Evolutionary conservation across 2,888 invertebrate genomes (phyloP).

Genomic region (Amphipoea lucens): DNA sequence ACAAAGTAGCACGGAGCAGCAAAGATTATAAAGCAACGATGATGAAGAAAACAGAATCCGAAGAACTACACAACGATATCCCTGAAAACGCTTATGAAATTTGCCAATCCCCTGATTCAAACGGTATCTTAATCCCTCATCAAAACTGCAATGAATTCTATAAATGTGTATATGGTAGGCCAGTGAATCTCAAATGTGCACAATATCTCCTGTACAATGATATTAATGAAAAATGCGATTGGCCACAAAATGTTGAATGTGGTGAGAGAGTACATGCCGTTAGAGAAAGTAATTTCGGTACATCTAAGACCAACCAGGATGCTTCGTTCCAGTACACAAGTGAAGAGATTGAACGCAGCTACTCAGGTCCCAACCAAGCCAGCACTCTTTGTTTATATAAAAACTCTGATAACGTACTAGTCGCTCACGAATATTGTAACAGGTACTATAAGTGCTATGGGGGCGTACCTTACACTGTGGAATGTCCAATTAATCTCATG

Average conservation of each 20-base stretch:
- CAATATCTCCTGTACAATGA: conserved; percentile 68
- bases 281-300: conserved; percentile 5
- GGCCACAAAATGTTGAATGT: conserved; percentile 73
- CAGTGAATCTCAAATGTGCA: conserved; percentile 65
- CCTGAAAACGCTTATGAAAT: conserved; percentile 67
- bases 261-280: conserved; percentile 62
- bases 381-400: conserved; percentile 63
- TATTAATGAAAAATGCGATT: conserved; percentile 71
- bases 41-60: background rate
- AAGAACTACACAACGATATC: conserved; percentile 56
- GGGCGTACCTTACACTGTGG: conserved; percentile 57
- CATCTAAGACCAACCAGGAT: background rate
- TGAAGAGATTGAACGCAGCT: conserved; percentile 29
- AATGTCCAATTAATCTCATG: conserved; percentile 63
- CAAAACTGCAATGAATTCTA: conserved; percentile 75
- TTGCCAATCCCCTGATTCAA: conserved; percentile 67
- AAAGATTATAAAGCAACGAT: background rate
- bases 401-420: conserved; percentile 60
- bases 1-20: background rate
- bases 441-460: conserved; percentile 67
- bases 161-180: conserved; percentile 67
- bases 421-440: conserved; percentile 71
- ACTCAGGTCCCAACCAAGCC: conserved; percentile 38
- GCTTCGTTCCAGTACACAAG: background rate
- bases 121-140: conserved; percentile 69